These are phyloP conservation scores for Hydrolagus colliei DNA, from an alignment of 2,797 vertebrate genomes.

Conservation along the genomic window DNA sequence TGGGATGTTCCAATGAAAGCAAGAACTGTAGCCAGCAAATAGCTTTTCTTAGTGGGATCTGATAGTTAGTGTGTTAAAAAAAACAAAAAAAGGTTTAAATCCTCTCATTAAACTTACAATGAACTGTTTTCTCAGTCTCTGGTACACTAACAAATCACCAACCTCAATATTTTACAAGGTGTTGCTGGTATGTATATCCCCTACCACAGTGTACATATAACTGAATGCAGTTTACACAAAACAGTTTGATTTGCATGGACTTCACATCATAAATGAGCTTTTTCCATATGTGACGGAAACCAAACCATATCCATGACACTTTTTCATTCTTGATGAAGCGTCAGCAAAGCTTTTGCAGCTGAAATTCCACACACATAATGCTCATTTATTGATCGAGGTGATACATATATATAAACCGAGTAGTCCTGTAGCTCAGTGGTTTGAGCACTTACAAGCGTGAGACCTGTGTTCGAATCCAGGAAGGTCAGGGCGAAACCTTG, in stretches of 20 bases:
- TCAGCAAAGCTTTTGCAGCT: constrained; percentile 13
- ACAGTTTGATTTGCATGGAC: constrained; percentile 69
- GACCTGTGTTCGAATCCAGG: no score
- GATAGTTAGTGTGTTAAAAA: background rate
- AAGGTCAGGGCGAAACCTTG: no score
- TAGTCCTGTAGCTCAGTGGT: no score
- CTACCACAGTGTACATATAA: constrained; percentile 34
- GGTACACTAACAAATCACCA: constrained; percentile 4
- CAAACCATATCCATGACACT: background rate
- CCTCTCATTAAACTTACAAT: constrained; percentile 55
- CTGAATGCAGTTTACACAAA: constrained; percentile 66
- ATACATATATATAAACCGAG: background rate
- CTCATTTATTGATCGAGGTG: background rate
- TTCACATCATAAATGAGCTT: constrained; percentile 3
- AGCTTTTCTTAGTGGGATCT: background rate
- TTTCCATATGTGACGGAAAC: background rate
- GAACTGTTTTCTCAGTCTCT: constrained; percentile 41
- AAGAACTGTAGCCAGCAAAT: background rate
- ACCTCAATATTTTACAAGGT: constrained; percentile 33
- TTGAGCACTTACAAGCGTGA: no score
- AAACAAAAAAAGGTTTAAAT: constrained; percentile 41
- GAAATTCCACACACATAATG: constrained; percentile 11
- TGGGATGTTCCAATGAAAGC: background rate
- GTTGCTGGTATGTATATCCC: constrained; percentile 9
- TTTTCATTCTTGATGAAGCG: constrained; percentile 25